phyloP scores from a whole-genome alignment of 2,113 vertebrate genomes.

The Mystacornis crossleyi region DNA sequence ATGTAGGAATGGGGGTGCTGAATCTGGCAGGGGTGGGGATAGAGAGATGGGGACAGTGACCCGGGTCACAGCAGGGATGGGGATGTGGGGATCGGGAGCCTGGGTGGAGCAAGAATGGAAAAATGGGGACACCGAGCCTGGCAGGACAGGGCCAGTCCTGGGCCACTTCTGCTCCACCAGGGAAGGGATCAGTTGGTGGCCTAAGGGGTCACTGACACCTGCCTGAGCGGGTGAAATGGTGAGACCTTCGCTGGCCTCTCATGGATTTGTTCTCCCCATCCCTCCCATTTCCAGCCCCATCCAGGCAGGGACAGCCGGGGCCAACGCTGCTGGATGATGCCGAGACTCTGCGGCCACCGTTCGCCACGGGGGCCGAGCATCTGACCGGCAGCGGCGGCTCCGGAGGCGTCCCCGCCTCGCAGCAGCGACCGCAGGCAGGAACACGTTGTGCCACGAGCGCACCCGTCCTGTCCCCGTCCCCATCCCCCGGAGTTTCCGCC shows the following conservation, averaged over 20 bases:
- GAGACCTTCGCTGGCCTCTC: rapidly evolving
- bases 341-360: rapidly evolving
- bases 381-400: not conserved
- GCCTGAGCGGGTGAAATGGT: rapidly evolving
- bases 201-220: not conserved
- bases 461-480: not conserved
- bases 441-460: not conserved
- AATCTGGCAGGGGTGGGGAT: not conserved
- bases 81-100: not conserved
- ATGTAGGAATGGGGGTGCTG: not conserved
- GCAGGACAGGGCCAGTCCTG: not conserved
- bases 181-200: not conserved
- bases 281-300: rapidly evolving
- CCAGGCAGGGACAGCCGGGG: not conserved
- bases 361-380: not conserved
- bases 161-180: not conserved
- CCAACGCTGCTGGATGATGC: rapidly evolving
- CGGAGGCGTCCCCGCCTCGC: not conserved
- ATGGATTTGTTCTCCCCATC: not conserved
- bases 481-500: not conserved
- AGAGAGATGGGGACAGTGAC: not conserved
- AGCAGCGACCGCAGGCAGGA: not conserved
- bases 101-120: not conserved
- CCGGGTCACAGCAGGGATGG: not conserved
- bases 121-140: not conserved